Conservation (phyloP, 2,888 invertebrate species). For the Hypomecis atomaria region DNA sequence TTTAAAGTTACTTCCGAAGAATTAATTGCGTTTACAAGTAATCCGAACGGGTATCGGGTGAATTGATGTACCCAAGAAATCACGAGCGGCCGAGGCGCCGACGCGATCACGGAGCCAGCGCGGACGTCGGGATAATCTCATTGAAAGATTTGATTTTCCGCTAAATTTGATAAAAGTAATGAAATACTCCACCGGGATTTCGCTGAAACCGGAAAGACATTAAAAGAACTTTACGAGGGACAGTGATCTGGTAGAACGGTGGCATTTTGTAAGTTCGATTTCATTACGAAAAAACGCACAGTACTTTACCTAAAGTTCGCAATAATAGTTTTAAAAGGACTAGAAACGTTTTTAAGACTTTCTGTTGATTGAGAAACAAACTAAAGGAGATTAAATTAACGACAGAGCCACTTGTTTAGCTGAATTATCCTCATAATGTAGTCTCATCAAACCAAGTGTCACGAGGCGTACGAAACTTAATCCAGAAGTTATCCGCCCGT, state of each 20-base stretch:
- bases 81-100: slow-evolving; percentile 50
- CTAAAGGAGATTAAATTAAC: too few relatives aligned
- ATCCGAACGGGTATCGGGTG: slow-evolving; percentile 34
- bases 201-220: slow-evolving; percentile 53
- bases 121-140: slow-evolving; percentile 76
- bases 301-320: slow-evolving; percentile 24
- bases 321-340: slow-evolving; percentile 35
- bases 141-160: slow-evolving; percentile 83
- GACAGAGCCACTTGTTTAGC: not conserved
- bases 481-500: slow-evolving; percentile 30
- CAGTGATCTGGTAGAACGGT: slow-evolving; percentile 44
- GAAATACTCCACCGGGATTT: slow-evolving; percentile 73
- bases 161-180: slow-evolving; percentile 83
- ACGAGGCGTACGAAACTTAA: slow-evolving; percentile 18
- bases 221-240: slow-evolving; percentile 58
- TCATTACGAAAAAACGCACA: slow-evolving; percentile 28
- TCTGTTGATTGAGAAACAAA: too few relatives aligned
- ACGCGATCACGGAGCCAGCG: slow-evolving; percentile 54
- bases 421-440: slow-evolving; percentile 8
- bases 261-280: slow-evolving; percentile 41
- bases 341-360: not conserved
- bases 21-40: slow-evolving; percentile 28
- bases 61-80: slow-evolving; percentile 45
- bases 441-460: slow-evolving; percentile 35
- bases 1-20: slow-evolving; percentile 24